Percentiles rank a stretch among this genome's conserved stretches.
phyloP scores from a whole-genome alignment of 2,113 vertebrate species.

The Cyprichromis sp. region DNA sequence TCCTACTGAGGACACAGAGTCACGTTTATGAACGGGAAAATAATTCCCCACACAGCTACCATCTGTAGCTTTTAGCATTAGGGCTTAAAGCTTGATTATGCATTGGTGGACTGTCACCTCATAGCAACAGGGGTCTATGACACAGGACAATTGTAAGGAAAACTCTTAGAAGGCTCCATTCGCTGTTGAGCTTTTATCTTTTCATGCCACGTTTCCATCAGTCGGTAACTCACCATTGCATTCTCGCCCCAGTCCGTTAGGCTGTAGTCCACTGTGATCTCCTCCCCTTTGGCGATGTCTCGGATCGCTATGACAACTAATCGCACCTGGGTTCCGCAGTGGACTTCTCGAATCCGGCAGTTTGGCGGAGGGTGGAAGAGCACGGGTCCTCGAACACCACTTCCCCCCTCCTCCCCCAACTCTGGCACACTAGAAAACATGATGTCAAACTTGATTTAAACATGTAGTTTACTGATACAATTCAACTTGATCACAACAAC shows the following conservation, averaged over 20 bases:
- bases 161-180: background rate
- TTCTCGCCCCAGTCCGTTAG: slow-evolving; percentile 75
- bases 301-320: slow-evolving; percentile 74
- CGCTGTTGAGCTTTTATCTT: background rate
- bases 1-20: background rate
- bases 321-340: slow-evolving; percentile 74
- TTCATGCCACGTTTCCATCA: background rate
- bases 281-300: slow-evolving; percentile 75
- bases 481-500: background rate
- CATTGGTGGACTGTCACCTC: background rate
- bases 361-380: slow-evolving; percentile 73
- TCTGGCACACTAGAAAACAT: slow-evolving; percentile 62
- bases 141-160: background rate
- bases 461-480: background rate
- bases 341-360: slow-evolving; percentile 74
- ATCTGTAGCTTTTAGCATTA: background rate
- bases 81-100: background rate
- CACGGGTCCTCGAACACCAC: slow-evolving; percentile 66
- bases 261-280: slow-evolving; percentile 77
- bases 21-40: background rate
- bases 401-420: slow-evolving; percentile 67
- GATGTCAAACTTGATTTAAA: background rate
- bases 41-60: background rate
- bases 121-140: background rate
- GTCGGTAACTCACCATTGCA: slow-evolving; percentile 56